Evolutionary conservation across 64 coral and sea anemone genomes (phyloP), one percentile per base, ranked within the genome.

Genomic region (Catalaphyllia jardinei): DNA sequence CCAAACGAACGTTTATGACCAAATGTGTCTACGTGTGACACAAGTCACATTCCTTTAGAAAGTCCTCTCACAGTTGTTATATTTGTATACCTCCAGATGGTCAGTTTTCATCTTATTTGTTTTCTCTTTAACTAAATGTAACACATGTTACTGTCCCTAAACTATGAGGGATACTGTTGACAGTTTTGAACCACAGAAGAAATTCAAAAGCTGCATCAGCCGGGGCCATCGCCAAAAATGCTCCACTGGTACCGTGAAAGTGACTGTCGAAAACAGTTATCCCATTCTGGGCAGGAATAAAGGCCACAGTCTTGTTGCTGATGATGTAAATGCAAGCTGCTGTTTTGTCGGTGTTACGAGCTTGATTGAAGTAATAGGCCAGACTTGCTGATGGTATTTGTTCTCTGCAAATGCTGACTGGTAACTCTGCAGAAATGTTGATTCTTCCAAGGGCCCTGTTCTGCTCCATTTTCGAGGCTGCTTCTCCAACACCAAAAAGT

Each of bases 71-170:
- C 33, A 35, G 1, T 35, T 35, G 33, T 35, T 35, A 35, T 35
- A 35, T 35, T 64, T 20, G 62, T 64, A 18, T 64, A 64, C 0
- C 16, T 64, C 22, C 22, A 24, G 16, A 2, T 64, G 13, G 0
- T 64, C 33, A 35, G 16, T 64, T 64, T 64, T 18, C 17, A 5
- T 18, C 62, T 20, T 18, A 5, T 64, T 31, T 29, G 24, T 27
- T 60, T n/a, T 59, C 29, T 29, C 5, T 75, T 74, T 52, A 87
- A 87, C 29, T 13, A 54, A 89, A 80, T 49, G 31, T 80, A 46
- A 89, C 76, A 74, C 28, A 31, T 22, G 87, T 89, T 42, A 89
- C 87, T 38, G 87, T 79, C 24, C 76, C 88, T 14, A 79, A 42
- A 29, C 52, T 79, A 63, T 78, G 76, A 59, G 52, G 30, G 20